Conservation (phyloP, 92 coral and sea anemone species). For the Paragorgia papillata region DNA sequence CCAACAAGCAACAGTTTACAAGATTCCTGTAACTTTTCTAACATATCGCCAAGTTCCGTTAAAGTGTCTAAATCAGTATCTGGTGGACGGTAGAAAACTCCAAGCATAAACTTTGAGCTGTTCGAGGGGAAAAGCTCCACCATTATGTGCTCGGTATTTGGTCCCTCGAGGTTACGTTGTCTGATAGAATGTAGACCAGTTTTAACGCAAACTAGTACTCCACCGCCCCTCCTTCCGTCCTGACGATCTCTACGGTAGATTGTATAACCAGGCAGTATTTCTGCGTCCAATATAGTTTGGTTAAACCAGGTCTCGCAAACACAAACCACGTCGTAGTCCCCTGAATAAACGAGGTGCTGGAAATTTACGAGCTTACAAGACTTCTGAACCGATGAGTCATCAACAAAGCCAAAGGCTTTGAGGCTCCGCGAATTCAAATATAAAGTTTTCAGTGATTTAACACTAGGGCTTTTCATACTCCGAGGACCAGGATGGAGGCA, state of each 20-base stretch:
- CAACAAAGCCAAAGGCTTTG: slow-evolving; percentile 10
- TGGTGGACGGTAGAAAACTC: slow-evolving; percentile 7
- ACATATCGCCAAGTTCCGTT: not conserved
- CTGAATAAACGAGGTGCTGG: not conserved
- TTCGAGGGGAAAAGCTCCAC: slow-evolving; percentile 23
- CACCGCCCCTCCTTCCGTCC: slow-evolving; percentile 7
- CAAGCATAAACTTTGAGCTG: not conserved
- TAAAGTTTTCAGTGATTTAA: too few relatives aligned
- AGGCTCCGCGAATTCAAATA: not conserved
- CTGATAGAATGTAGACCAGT: too few relatives aligned
- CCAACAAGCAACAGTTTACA: not conserved
- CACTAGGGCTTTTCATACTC: too few relatives aligned
- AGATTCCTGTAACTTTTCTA: not conserved
- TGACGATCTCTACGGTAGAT: slow-evolving; percentile 27
- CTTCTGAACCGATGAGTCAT: too few relatives aligned
- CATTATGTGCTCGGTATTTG: not conserved
- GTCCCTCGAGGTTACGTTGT: slow-evolving; percentile 25
- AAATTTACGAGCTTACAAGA: not conserved
- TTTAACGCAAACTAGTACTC: slow-evolving; percentile 35
- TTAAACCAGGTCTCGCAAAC: slow-evolving; percentile 37
- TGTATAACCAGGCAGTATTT: slow-evolving; percentile 35
- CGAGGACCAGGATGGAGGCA: too few relatives aligned
- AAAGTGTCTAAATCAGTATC: slow-evolving; percentile 3
- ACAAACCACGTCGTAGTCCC: slow-evolving; percentile 16
- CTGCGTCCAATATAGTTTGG: not conserved